A percentile compares a stretch with the other conserved stretches of the same genome.
phyloP scores from a whole-genome alignment of 1,140 invertebrate species.

The Dufourea novaeangliae region DNA sequence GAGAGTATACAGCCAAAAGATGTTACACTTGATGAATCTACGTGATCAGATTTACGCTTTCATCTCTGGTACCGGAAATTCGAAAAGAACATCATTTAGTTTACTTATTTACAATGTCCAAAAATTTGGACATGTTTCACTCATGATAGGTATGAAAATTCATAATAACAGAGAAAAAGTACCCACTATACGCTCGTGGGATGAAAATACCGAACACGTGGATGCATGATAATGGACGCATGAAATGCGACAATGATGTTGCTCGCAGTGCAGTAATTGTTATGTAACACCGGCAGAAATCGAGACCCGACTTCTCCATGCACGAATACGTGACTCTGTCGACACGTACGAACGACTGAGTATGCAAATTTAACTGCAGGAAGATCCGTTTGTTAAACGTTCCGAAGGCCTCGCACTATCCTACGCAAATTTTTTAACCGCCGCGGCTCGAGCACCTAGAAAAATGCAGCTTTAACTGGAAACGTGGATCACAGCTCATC shows the following conservation, averaged over 20 bases:
- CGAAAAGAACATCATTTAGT: too few relatives aligned
- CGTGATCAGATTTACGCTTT: too few relatives aligned
- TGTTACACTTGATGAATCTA: too few relatives aligned
- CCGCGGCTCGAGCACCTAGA: not conserved
- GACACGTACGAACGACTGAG: conserved; percentile 59
- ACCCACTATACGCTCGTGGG: not conserved
- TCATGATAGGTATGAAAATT: not conserved
- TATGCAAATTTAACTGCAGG: conserved; percentile 78
- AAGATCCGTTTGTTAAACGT: conserved; percentile 73
- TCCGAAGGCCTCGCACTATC: conserved; percentile 61
- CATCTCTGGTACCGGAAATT: too few relatives aligned
- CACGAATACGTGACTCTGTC: conserved; percentile 57
- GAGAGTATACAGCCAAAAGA: too few relatives aligned
- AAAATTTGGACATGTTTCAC: too few relatives aligned
- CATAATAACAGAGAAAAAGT: not conserved
- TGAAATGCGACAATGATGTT: conserved; percentile 30
- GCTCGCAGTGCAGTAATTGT: conserved; percentile 57
- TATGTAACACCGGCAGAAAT: conserved; percentile 65
- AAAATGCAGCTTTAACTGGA: not conserved
- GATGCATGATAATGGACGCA: conserved; percentile 26
- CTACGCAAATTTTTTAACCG: conserved; percentile 56
- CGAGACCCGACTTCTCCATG: conserved; percentile 42
- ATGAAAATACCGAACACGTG: conserved; percentile 5
- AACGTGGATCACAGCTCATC: not conserved
- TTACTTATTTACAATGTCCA: too few relatives aligned